phyloP scores from a whole-genome alignment of 2,797 vertebrate genomes.

The Acanthiza pusilla region DNA sequence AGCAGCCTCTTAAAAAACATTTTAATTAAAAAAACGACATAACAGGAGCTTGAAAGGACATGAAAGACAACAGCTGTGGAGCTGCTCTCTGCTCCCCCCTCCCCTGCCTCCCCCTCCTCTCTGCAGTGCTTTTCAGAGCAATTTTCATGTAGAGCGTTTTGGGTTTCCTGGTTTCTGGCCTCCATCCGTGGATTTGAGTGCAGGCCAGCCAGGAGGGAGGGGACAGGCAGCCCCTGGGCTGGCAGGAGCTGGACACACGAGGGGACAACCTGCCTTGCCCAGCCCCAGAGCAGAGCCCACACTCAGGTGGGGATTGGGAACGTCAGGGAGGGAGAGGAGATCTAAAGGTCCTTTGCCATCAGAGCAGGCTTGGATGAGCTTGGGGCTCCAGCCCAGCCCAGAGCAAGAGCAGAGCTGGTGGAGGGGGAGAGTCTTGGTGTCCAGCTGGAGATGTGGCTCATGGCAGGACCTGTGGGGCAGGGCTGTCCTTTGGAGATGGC shows the following conservation, averaged over 20 bases:
- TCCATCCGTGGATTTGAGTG: not conserved
- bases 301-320: rapidly evolving
- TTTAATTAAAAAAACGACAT: conserved; percentile 53
- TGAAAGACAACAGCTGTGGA: conserved; percentile 52
- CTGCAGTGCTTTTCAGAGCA: not conserved
- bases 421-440: not conserved
- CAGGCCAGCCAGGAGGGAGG: not conserved
- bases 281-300: not conserved
- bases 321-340: not conserved
- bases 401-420: not conserved
- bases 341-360: not conserved
- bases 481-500: not conserved
- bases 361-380: not conserved
- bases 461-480: not conserved
- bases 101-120: not conserved
- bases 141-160: not conserved
- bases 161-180: not conserved
- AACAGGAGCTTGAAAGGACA: conserved; percentile 38
- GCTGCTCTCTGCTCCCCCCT: not conserved
- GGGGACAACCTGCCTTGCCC: not conserved
- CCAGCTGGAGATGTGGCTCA: not conserved
- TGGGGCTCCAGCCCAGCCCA: not conserved
- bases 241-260: not conserved
- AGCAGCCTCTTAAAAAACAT: conserved; percentile 40
- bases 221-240: not conserved